These are phyloP conservation scores for Trichechus manatus DNA, from an alignment of 2,113 vertebrate genomes.

Conservation along the genomic window DNA sequence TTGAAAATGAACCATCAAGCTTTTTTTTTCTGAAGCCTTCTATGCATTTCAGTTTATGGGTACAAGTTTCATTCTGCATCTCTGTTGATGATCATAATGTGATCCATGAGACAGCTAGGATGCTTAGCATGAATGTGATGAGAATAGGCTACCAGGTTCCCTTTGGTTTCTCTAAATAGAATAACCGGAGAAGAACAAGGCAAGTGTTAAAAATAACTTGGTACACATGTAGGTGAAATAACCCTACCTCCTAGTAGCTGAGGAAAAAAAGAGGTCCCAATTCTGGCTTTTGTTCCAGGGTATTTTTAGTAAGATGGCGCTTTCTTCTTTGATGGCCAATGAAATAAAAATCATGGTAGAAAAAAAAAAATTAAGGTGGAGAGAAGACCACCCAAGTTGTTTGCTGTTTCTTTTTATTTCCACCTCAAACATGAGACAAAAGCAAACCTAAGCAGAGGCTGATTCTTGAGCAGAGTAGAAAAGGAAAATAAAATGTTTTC, in stretches of 20 bases:
- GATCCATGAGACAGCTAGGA: neutral
- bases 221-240: slow-evolving; percentile 48
- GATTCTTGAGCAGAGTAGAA: neutral
- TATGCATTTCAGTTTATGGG: neutral
- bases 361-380: neutral
- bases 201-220: slow-evolving; percentile 68
- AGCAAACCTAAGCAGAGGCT: neutral
- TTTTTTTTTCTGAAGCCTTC: neutral
- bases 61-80: neutral
- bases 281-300: neutral
- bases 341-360: neutral
- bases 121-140: neutral
- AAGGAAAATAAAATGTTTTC: neutral
- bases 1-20: neutral
- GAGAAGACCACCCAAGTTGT: neutral
- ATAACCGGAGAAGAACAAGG: slow-evolving; percentile 24
- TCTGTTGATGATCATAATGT: neutral
- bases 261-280: slow-evolving; percentile 8
- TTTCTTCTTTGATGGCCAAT: neutral
- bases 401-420: neutral
- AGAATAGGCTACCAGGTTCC: neutral
- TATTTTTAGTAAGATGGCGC: slow-evolving; percentile 60
- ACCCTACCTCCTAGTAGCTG: slow-evolving; percentile 19
- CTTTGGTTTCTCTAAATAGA: slow-evolving; percentile 36
- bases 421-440: neutral